Conservation (phyloP, 2,888 invertebrate species). For the Drosophila mercatorum region DNA sequence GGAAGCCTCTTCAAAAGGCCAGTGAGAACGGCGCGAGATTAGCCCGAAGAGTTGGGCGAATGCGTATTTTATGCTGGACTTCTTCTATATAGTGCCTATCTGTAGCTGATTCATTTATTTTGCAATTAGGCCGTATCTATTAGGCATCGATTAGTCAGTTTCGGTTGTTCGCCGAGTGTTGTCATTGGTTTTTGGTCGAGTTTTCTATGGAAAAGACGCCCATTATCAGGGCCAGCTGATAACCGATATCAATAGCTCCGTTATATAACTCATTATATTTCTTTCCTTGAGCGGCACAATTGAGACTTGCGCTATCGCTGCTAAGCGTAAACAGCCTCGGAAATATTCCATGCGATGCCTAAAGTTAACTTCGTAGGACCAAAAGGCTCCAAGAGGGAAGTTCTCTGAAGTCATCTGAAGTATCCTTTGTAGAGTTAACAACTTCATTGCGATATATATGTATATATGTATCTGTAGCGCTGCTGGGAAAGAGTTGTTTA, state of each 20-base stretch:
- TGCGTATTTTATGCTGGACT: constrained; percentile 1
- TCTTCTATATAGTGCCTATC: too few relatives aligned
- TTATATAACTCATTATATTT: constrained; percentile 5
- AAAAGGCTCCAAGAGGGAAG: not conserved
- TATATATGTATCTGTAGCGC: not conserved
- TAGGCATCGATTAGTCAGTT: constrained; percentile 15
- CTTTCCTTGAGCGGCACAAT: not conserved
- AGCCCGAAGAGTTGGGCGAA: not conserved
- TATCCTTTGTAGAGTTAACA: not conserved
- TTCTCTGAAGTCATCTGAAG: not conserved
- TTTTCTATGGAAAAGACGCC: constrained; percentile 31
- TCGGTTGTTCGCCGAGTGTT: constrained; percentile 7
- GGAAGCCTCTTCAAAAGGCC: constrained; percentile 24
- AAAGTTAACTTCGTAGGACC: not conserved
- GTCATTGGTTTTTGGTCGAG: constrained; percentile 15
- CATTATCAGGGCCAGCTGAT: constrained; percentile 42
- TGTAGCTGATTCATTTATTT: constrained; percentile 4
- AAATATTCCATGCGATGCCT: constrained; percentile 9
- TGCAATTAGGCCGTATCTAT: constrained; percentile 6
- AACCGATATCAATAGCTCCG: constrained; percentile 4
- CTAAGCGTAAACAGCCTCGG: constrained; percentile 18
- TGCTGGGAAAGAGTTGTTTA: not conserved
- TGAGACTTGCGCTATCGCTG: constrained; percentile 22
- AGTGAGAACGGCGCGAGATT: constrained; percentile 4
- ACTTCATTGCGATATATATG: not conserved